These are phyloP conservation scores for Ceratina japonica DNA, from an alignment of 1,140 invertebrate genomes.

Conservation along the genomic window DNA sequence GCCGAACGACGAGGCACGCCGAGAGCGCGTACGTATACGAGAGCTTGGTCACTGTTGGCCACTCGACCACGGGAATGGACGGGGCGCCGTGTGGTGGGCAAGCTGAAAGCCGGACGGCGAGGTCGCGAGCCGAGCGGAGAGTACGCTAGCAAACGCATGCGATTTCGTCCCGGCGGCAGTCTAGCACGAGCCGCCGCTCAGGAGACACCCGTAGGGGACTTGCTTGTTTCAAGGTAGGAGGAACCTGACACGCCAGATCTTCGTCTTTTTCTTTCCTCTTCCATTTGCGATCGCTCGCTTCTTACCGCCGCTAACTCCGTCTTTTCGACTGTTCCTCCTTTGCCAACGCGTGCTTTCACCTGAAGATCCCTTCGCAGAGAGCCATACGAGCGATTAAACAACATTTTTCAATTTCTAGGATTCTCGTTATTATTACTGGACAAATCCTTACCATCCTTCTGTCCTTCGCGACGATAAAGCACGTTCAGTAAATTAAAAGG, in stretches of 20 bases:
- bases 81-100: not conserved
- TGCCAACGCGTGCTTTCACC: not conserved
- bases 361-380: not conserved
- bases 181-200: slow-evolving; percentile 77
- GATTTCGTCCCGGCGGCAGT: slow-evolving; percentile 68
- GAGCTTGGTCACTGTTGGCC: not conserved
- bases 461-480: not conserved
- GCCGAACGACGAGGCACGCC: not conserved
- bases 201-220: slow-evolving; percentile 74
- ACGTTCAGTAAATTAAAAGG: not conserved
- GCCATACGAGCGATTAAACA: too few species aligned
- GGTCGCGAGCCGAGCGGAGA: slow-evolving; percentile 55
- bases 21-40: not conserved
- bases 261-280: not conserved
- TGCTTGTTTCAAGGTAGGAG: slow-evolving; percentile 75
- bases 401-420: too few species aligned
- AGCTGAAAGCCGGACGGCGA: slow-evolving; percentile 26
- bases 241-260: slow-evolving; percentile 42
- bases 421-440: too few species aligned
- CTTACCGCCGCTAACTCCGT: not conserved
- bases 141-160: slow-evolving; percentile 58
- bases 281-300: not conserved
- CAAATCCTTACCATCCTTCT: too few species aligned
- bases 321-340: not conserved
- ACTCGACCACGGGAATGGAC: slow-evolving; percentile 28